phyloP scores from a whole-genome alignment of 2,888 invertebrate species.

The Pyrrhosoma nymphula region DNA sequence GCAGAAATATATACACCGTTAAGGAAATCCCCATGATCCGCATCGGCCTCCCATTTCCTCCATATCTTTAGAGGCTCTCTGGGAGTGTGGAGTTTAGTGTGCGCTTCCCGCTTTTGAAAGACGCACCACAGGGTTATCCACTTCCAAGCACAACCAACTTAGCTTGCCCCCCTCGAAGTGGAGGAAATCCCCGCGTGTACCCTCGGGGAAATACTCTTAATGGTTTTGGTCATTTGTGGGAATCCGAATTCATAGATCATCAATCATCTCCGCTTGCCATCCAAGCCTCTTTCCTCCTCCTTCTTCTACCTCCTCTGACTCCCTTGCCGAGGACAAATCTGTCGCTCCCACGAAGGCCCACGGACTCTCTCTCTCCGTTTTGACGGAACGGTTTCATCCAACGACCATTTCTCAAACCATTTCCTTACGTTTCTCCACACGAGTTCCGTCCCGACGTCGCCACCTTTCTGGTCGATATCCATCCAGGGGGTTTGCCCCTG shows the following conservation, averaged over 20 bases:
- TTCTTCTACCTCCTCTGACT: background rate
- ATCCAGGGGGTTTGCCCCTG: background rate
- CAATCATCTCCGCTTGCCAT: constrained; percentile 26
- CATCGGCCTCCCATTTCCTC: background rate
- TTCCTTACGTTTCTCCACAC: constrained; percentile 14
- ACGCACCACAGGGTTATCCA: background rate
- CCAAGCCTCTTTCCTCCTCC: background rate
- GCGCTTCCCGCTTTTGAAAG: background rate
- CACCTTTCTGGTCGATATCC: background rate
- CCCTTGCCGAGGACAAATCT: constrained; percentile 44
- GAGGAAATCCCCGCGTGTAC: constrained; percentile 37
- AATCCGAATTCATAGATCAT: constrained; percentile 60
- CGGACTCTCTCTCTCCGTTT: background rate
- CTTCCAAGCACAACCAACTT: background rate
- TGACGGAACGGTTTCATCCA: constrained; percentile 7
- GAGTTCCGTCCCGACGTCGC: background rate
- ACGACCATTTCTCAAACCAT: constrained; percentile 30
- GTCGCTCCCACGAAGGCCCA: constrained; percentile 5
- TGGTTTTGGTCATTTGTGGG: constrained; percentile 63
- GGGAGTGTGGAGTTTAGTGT: background rate
- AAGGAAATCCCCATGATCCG: constrained; percentile 52
- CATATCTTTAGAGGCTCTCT: background rate
- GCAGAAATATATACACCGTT: constrained; percentile 40
- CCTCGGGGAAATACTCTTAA: constrained; percentile 47
- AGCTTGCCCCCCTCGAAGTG: background rate